A percentile compares a stretch with the other conserved stretches of the same genome.
Conservation (phyloP, 1,140 invertebrate species). For the Neodiprion lecontei region DNA sequence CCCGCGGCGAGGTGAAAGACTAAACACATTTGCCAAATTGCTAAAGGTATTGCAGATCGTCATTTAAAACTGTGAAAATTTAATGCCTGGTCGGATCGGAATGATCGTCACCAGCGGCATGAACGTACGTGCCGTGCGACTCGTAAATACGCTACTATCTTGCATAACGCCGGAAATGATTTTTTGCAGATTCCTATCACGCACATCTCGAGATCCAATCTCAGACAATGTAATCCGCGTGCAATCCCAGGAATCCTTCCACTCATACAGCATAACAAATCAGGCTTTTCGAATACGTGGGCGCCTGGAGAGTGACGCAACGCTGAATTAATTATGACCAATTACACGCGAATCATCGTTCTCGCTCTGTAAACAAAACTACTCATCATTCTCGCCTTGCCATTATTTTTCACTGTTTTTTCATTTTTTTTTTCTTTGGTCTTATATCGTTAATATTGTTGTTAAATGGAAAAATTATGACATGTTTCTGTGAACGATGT, state of each 20-base stretch:
- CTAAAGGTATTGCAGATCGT: no score
- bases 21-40: no score
- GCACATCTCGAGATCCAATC: not conserved
- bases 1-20: no score
- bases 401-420: no score
- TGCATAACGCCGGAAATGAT: not conserved
- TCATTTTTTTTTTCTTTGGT: not conserved
- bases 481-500: no score
- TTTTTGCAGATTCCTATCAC: constrained; percentile 2
- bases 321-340: not conserved
- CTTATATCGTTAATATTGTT: not conserved
- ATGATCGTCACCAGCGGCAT: no score
- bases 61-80: no score
- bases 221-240: not conserved
- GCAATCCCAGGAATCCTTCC: not conserved
- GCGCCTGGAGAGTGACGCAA: not conserved
- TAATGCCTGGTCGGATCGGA: no score
- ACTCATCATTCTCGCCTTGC: no score
- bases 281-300: not conserved
- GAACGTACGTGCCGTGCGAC: no score
- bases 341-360: not conserved
- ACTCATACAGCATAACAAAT: constrained; percentile 1
- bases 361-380: no score
- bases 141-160: not conserved
- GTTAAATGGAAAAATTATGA: no score